Evolutionary conservation across 2,797 vertebrate species (phyloP), one percentile per base, ranked within the genome.

Genomic region (Sebastes jordani): DNA sequence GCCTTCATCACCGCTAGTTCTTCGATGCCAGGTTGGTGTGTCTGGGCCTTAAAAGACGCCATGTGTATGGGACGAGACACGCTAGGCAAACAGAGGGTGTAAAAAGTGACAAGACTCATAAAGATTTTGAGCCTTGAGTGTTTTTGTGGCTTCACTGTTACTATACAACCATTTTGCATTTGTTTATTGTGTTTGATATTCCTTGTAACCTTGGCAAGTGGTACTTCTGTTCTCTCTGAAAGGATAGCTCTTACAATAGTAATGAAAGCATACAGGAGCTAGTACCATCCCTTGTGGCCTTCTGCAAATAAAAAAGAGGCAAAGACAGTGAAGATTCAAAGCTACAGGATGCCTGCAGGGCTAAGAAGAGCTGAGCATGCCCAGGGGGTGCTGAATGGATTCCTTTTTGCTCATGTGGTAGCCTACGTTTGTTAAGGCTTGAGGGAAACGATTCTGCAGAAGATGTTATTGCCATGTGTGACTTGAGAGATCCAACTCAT

Each of bases 371-470:
- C 78, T 25, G 74, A 73, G 81, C 77, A 69, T 74, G 75, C 81
- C 85, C 82, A 68, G 63, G 71, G 87, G 83, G 74, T 83, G 83
- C 59, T 76, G 87, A 87, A 86, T 86, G 76, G 77, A 83, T 84
- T 82, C 60, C 61, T 91, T 82, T 82, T 77, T 80, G 64, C 81
- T 84, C 67, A 70, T 76, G 67, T 60, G 80, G 86, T 81, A 79
- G 84, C 76, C 82, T 65, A 29, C 74, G 83, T 82, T 85, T 86
- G 84, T 78, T 76, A 82, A 79, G 90, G 83, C 81, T 86, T 71
- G 65, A 69, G 74, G 75, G 78, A 75, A 80, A 84, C 74, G 58
- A 77, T 66, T 82, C 42, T 58, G 58, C 38, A 27, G 42, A 42
- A 84, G 75, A 78, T 64, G n/a, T 62, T 55, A 72, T 56, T 68